Base-by-base conservation (phyloP, 1,140 invertebrate species). In the Phymorhynchus buccinoides region DNA sequence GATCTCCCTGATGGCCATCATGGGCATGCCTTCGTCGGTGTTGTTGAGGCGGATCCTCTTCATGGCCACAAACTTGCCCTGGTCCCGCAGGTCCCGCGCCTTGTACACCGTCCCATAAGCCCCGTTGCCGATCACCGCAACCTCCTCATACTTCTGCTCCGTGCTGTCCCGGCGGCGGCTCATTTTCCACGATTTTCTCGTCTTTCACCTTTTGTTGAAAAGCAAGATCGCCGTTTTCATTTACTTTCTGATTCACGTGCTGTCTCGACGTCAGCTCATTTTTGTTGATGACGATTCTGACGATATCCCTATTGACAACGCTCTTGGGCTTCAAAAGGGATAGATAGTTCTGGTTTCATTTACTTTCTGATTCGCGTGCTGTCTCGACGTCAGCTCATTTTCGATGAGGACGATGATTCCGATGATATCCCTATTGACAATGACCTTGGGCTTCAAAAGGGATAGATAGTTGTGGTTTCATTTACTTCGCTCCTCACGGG, bases 1-100 rank as follows among this genome's bases (percentile, higher is more conserved):
- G 89, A 99, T 98, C 94, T 99, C 98, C 41, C 98, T 93, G 85
- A 99, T 96, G 7, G 98, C 97, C 42, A 97, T 98, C n/a, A 97
- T 98, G 30, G 98, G 97, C 32, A 99, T 96, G 16, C 98, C 98
- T 94, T 98, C 97, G 39, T 92, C 92, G 12, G 90, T 18, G 95
- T 96, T 92, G 96, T 88, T 90, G 84, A 93, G 90, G 30, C 97
- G 95, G 88, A 99, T 99, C 95, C 97, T 97, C 93, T 99, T 99
- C 62, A 99, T 94, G 0, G 98, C 98, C 27, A 99, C 98, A 93
- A 97, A 95, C 92, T 96, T 95, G 48, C 96, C 96, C 14, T 91
- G 89, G 84, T 91, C 90, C 18, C 89, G 89, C 14, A 90, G 83
- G 86, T 94, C 93, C 30, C 90, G 73, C n/a, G 89, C 92, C 85